Evolutionary conservation across 2,113 vertebrate genomes (phyloP).

Genomic region (Eolophus roseicapilla): DNA sequence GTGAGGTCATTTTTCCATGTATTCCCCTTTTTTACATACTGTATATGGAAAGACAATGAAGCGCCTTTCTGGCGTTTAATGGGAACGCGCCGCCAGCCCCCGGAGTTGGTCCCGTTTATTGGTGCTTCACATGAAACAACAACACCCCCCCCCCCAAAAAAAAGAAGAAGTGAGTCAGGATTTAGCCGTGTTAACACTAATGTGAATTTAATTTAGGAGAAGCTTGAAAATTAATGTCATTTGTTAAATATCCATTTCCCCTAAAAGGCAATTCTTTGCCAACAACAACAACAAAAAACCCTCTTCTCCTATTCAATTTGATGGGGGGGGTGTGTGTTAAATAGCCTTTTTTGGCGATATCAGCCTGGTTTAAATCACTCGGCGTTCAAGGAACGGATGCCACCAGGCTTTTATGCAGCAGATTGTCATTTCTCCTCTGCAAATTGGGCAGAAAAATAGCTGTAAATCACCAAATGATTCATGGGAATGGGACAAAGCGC

Average conservation of each 20-base stretch:
- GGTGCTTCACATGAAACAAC: not conserved
- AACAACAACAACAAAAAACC: conserved; percentile 42
- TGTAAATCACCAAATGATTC: conserved; percentile 1
- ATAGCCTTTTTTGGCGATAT: conserved; percentile 51
- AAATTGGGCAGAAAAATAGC: not conserved
- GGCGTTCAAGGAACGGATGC: conserved; percentile 55
- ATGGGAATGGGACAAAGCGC: not conserved
- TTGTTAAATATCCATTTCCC: conserved; percentile 62
- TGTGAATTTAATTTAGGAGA: conserved; percentile 62
- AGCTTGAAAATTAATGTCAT: conserved; percentile 59
- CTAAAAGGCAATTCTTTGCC: conserved; percentile 66
- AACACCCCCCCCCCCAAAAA: not conserved
- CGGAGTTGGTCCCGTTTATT: conserved; percentile 16
- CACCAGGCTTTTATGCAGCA: conserved; percentile 44
- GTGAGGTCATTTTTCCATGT: conserved; percentile 72
- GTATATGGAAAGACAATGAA: conserved; percentile 64
- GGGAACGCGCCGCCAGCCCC: conserved; percentile 22
- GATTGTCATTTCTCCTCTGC: conserved; percentile 13
- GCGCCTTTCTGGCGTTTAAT: not conserved
- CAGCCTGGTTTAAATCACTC: conserved; percentile 64
- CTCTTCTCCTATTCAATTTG: conserved; percentile 16
- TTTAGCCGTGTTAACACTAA: conserved; percentile 53
- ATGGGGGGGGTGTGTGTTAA: not conserved
- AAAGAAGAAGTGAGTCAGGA: conserved; percentile 36
- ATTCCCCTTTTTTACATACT: conserved; percentile 50